Evolutionary conservation across 2,113 vertebrate species (phyloP).

Genomic region (Pelecanoides urinatrix): DNA sequence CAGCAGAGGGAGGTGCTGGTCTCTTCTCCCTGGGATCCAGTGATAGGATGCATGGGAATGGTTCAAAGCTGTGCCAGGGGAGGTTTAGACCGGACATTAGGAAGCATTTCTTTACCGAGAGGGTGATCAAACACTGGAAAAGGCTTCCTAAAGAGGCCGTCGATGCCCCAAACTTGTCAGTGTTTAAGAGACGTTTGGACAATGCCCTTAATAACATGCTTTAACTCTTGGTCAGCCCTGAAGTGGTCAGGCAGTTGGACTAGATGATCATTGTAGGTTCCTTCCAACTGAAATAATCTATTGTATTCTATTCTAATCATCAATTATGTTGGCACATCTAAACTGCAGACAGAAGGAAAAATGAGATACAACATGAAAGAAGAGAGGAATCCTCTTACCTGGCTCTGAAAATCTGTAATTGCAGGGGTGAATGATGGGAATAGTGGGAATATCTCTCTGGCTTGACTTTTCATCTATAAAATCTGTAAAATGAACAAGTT

Average conservation of each 20-base stretch:
- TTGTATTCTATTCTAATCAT: background rate
- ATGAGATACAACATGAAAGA: background rate
- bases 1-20: no score
- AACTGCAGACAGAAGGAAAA: background rate
- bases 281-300: background rate
- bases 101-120: background rate
- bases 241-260: background rate
- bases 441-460: background rate
- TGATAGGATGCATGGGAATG: no score
- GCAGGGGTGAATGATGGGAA: background rate
- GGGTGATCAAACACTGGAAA: background rate
- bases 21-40: no score
- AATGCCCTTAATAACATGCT: background rate
- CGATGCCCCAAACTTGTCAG: background rate
- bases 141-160: background rate
- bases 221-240: background rate
- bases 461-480: background rate
- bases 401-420: background rate
- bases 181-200: background rate
- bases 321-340: background rate
- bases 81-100: background rate
- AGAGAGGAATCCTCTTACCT: background rate
- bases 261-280: background rate
- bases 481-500: background rate
- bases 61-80: no score